Evolutionary conservation across 1,140 invertebrate genomes (phyloP).

Genomic region (Bicyclus anynana): DNA sequence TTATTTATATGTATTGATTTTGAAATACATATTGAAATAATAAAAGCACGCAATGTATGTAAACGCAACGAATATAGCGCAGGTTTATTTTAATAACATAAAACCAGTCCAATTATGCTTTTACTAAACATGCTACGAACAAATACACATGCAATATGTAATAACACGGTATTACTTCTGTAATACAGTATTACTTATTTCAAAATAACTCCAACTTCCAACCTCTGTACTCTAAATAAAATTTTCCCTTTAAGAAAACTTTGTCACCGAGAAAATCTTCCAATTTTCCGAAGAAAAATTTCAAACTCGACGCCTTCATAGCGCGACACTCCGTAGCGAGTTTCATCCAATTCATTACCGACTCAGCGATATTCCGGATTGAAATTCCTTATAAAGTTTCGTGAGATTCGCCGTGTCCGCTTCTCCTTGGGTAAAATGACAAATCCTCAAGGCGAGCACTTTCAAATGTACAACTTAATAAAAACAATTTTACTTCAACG

Average conservation of each 20-base stretch:
- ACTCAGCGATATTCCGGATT: constrained; percentile 16
- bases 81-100: too few relatives aligned
- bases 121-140: too few relatives aligned
- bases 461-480: too few relatives aligned
- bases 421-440: not conserved
- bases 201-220: not conserved
- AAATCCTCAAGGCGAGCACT: not conserved
- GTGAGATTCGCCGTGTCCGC: constrained; percentile 4
- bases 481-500: too few relatives aligned
- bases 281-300: constrained; percentile 13
- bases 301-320: constrained; percentile 1
- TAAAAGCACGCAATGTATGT: too few relatives aligned
- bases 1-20: too few relatives aligned
- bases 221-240: not conserved
- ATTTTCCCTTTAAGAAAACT: not conserved
- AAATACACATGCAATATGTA: too few relatives aligned
- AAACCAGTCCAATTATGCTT: too few relatives aligned
- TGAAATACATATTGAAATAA: too few relatives aligned
- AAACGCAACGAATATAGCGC: too few relatives aligned
- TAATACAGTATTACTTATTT: too few relatives aligned
- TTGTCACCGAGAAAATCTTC: constrained; percentile 1
- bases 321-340: not conserved
- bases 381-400: constrained; percentile 15
- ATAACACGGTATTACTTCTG: too few relatives aligned
- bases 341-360: constrained; percentile 18